Percentiles rank a stretch among this genome's conserved stretches.
Conservation (phyloP, 1,140 invertebrate genomes). For the Ooceraea biroi region DNA sequence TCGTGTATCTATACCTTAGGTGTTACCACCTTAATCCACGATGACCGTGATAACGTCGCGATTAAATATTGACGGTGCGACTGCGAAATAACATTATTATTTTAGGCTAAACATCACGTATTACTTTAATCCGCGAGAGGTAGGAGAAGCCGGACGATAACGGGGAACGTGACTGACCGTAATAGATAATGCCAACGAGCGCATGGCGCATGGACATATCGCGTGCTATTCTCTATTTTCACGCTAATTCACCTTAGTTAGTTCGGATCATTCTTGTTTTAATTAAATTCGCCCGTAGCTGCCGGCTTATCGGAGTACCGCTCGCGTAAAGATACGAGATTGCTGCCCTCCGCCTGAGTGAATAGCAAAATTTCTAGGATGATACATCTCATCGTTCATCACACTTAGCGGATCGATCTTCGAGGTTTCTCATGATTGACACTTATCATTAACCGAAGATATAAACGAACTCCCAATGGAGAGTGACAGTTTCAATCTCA, state of each 20-base stretch:
- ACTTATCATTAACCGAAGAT: too few species aligned
- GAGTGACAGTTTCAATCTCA: too few species aligned
- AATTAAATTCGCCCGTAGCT: conserved; percentile 23
- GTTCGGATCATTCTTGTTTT: conserved; percentile 5
- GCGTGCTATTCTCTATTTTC: conserved; percentile 36
- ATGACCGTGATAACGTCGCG: conserved; percentile 38
- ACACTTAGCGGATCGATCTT: not conserved
- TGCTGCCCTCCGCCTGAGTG: not conserved
- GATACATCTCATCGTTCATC: not conserved
- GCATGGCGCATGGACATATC: not conserved
- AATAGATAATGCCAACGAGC: conserved; percentile 8
- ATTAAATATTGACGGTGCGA: conserved; percentile 46
- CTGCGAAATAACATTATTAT: conserved; percentile 16
- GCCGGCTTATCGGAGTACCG: not conserved
- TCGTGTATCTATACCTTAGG: not conserved
- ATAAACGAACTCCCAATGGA: too few species aligned
- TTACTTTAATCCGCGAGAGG: conserved; percentile 32
- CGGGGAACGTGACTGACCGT: conserved; percentile 24
- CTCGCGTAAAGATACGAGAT: not conserved
- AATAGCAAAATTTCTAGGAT: not conserved
- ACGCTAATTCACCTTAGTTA: conserved; percentile 29
- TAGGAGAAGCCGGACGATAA: not conserved
- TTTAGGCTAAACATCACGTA: conserved; percentile 45
- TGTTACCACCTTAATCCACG: conserved; percentile 33
- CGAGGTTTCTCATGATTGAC: too few species aligned